A percentile compares a stretch with the other conserved stretches of the same genome.
phyloP scores from a whole-genome alignment of 2,113 vertebrate species.

The Nibea coibor region DNA sequence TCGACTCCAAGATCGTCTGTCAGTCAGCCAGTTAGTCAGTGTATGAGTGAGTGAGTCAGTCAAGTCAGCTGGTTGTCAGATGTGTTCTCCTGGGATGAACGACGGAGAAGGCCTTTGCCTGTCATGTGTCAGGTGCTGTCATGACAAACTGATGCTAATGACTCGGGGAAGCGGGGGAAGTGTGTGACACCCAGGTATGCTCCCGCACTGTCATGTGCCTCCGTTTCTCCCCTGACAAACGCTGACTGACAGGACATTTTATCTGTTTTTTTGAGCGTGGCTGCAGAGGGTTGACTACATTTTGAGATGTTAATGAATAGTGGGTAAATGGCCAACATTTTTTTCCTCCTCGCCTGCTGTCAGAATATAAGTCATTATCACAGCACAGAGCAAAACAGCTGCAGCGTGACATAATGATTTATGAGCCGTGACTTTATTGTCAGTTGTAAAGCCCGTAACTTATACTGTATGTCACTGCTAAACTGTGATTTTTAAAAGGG shows the following conservation, averaged over 20 bases:
- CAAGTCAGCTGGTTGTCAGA: slow-evolving; percentile 63
- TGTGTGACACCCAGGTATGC: slow-evolving; percentile 53
- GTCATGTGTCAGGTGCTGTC: slow-evolving; percentile 71
- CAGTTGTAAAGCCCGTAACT: slow-evolving; percentile 73
- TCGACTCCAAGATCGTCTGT: slow-evolving; percentile 39
- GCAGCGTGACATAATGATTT: slow-evolving; percentile 70
- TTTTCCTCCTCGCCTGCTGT: slow-evolving; percentile 34
- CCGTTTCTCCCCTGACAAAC: slow-evolving; percentile 40
- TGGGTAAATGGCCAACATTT: slow-evolving; percentile 53
- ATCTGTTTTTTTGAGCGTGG: slow-evolving; percentile 32
- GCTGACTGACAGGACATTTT: slow-evolving; percentile 54
- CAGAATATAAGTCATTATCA: slow-evolving; percentile 72
- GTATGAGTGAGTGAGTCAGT: slow-evolving; percentile 53
- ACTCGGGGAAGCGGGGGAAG: slow-evolving; percentile 36
- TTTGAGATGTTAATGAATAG: slow-evolving; percentile 59
- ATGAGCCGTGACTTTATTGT: slow-evolving; percentile 76
- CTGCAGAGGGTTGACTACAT: slow-evolving; percentile 48
- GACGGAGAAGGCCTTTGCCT: slow-evolving; percentile 53
- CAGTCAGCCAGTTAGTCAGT: slow-evolving; percentile 48
- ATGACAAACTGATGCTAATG: slow-evolving; percentile 69
- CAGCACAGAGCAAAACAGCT: slow-evolving; percentile 64
- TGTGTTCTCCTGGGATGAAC: slow-evolving; percentile 47
- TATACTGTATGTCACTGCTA: slow-evolving; percentile 64
- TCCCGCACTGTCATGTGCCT: slow-evolving; percentile 42
- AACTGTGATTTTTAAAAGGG: slow-evolving; percentile 56